phyloP scores from a whole-genome alignment of 2,888 invertebrate genomes.

The Pyrrhosoma nymphula region DNA sequence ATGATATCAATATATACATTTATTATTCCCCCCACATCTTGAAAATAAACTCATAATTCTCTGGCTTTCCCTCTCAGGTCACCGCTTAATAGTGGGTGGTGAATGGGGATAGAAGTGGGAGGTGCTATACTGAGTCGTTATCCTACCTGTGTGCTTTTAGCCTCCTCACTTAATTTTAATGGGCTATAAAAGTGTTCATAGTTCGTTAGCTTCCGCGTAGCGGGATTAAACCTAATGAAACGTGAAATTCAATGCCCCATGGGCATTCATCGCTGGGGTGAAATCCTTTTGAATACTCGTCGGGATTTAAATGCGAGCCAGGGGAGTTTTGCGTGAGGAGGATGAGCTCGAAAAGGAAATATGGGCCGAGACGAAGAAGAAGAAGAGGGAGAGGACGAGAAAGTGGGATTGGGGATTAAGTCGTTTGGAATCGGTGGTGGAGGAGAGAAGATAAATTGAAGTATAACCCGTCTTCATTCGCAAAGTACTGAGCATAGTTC shows the following conservation, averaged over 20 bases:
- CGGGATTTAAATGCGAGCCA: not conserved
- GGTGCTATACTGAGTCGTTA: not conserved
- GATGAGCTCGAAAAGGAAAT: not conserved
- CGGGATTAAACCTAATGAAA: slow-evolving; percentile 18
- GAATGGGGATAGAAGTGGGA: not conserved
- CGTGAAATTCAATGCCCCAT: not conserved
- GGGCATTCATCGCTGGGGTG: not conserved
- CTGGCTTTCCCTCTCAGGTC: too few relatives aligned
- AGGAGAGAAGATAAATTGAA: too few relatives aligned
- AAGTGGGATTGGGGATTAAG: too few relatives aligned
- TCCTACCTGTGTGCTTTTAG: not conserved
- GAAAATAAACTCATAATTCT: too few relatives aligned
- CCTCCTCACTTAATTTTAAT: slow-evolving; percentile 6
- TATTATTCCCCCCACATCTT: too few relatives aligned
- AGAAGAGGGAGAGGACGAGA: not conserved
- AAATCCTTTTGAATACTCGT: not conserved
- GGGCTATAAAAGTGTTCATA: slow-evolving; percentile 9
- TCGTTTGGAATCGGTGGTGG: too few relatives aligned
- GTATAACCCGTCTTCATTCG: too few relatives aligned
- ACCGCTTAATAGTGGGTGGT: too few relatives aligned
- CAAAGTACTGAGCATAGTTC: too few relatives aligned
- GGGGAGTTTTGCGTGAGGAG: not conserved
- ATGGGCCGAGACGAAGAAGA: not conserved
- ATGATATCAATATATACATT: too few relatives aligned
- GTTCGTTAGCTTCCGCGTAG: not conserved